Base-by-base conservation (phyloP, 23 tunicate genomes). In the Styela plicata region DNA sequence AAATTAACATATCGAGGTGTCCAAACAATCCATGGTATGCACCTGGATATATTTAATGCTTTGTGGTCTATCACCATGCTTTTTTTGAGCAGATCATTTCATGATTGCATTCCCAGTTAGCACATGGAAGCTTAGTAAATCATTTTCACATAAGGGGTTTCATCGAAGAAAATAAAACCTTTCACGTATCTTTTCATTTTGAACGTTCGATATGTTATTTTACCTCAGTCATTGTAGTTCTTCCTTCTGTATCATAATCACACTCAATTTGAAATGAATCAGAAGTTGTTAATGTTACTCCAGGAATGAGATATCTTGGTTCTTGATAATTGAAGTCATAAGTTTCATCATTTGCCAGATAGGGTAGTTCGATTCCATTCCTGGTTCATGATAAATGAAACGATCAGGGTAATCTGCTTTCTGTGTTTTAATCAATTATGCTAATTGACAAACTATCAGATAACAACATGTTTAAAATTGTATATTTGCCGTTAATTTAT, bases 271-370 rank as follows among this genome's bases (percentile, higher is more conserved):
- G 36, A 3, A 88, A 66, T 2, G 64, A 23, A 44, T 88, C 92
- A 31, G 87, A 84, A n/a, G 63, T 77, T 52, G n/a, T 24, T 1
- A 88, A 71, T 0, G 21, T 69, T 52, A 78, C 78, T 1, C 27
- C 24, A 3, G 70, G 77, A 69, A 37, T 33, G 2, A 83, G 36
- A 31, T 23, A 24, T 33, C 86, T 67, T 2, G 80, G 69, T 69
- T 83, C 87, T 57, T 88, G 92, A 33, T 35, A 88, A 63, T 88
- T 53, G 84, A 84, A 83, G 33, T 88, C 92, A 79, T 88, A 88
- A 3, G 73, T 18, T 2, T 83, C 80, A 73, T 88, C 92, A 13
- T 21, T 28, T 24, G 74, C 65, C 18, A 88, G 28, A 1, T 77
- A 74, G 30, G 80, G 79, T 0, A 88, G 74, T 52, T 88, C 92